A percentile compares a stretch with the other conserved stretches of the same genome.
phyloP scores from a whole-genome alignment of 1,140 invertebrate genomes.

The Zaprionus vittiger region DNA sequence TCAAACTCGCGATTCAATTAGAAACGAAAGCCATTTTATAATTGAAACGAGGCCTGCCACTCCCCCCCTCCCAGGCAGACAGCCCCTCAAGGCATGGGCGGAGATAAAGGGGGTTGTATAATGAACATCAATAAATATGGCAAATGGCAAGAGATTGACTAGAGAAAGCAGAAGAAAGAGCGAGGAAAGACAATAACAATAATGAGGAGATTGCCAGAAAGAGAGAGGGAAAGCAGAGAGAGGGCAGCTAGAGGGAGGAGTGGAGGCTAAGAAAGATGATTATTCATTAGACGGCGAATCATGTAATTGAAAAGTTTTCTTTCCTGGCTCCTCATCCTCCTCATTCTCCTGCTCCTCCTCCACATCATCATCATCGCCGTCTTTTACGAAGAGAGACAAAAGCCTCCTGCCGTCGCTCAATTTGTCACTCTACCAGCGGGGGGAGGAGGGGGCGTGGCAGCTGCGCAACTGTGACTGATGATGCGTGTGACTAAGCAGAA shows the following conservation, averaged over 20 bases:
- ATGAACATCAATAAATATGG: slow-evolving; percentile 70
- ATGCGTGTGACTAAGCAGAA: slow-evolving; percentile 73
- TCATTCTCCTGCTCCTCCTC: neutral
- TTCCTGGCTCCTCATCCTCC: neutral
- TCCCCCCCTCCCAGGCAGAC: slow-evolving; percentile 10
- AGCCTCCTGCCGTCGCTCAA: slow-evolving; percentile 44
- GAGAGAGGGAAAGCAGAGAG: neutral
- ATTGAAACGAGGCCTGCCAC: slow-evolving; percentile 67
- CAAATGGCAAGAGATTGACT: neutral
- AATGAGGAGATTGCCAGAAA: neutral
- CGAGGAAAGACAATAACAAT: slow-evolving; percentile 21
- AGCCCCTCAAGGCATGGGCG: neutral
- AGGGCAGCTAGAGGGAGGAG: no score
- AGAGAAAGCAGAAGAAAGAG: neutral
- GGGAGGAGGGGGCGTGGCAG: slow-evolving; percentile 22
- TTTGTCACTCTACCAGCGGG: slow-evolving; percentile 54
- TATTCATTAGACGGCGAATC: slow-evolving; percentile 55
- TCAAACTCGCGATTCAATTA: slow-evolving; percentile 75
- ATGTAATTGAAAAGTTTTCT: slow-evolving; percentile 72
- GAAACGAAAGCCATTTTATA: slow-evolving; percentile 82
- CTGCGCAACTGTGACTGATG: slow-evolving; percentile 51
- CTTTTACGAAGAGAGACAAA: slow-evolving; percentile 41
- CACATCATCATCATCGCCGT: slow-evolving; percentile 28
- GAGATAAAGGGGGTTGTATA: neutral
- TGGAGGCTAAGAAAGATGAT: slow-evolving; percentile 44